These are phyloP conservation scores for Coenonympha arcania DNA, from an alignment of 2,888 invertebrate species.

Conservation along the genomic window DNA sequence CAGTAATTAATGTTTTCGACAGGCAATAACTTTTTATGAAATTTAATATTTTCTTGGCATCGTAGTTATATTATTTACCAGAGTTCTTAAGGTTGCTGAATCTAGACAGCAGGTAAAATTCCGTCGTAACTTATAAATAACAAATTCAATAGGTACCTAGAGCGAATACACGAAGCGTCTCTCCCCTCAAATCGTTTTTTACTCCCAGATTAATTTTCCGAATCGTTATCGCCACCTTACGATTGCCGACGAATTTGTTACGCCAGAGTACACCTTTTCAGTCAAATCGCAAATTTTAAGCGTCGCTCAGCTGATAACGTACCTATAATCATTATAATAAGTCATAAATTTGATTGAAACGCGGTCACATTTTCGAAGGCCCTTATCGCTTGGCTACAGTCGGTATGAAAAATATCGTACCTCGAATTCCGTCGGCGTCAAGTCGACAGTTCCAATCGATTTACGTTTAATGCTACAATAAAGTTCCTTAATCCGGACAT, in stretches of 20 bases:
- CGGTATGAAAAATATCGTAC: constrained; percentile 67
- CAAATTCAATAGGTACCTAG: constrained; percentile 18
- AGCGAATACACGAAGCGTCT: constrained; percentile 10
- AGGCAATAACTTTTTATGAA: too few species aligned
- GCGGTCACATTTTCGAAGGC: constrained; percentile 67
- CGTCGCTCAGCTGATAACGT: constrained; percentile 60
- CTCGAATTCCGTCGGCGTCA: constrained; percentile 46
- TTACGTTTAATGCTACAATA: constrained; percentile 63
- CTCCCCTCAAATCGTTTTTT: constrained; percentile 45
- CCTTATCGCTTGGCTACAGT: constrained; percentile 70
- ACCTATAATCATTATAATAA: constrained; percentile 73
- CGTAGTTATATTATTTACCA: too few species aligned
- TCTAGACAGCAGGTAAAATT: constrained; percentile 5
- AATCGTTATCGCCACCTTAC: constrained; percentile 70
- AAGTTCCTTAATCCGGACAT: constrained; percentile 61
- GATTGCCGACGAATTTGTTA: constrained; percentile 71
- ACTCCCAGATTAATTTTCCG: constrained; percentile 64
- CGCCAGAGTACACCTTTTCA: constrained; percentile 72
- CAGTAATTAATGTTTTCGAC: too few species aligned
- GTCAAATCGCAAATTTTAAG: constrained; percentile 70
- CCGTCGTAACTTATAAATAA: constrained; percentile 19
- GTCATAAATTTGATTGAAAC: constrained; percentile 74
- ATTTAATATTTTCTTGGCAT: too few species aligned
- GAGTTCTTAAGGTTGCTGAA: too few species aligned
- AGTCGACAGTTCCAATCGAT: constrained; percentile 65